These are phyloP conservation scores for Prosopocoilus inquinatus DNA, from an alignment of 2,888 invertebrate genomes.

Conservation along the genomic window DNA sequence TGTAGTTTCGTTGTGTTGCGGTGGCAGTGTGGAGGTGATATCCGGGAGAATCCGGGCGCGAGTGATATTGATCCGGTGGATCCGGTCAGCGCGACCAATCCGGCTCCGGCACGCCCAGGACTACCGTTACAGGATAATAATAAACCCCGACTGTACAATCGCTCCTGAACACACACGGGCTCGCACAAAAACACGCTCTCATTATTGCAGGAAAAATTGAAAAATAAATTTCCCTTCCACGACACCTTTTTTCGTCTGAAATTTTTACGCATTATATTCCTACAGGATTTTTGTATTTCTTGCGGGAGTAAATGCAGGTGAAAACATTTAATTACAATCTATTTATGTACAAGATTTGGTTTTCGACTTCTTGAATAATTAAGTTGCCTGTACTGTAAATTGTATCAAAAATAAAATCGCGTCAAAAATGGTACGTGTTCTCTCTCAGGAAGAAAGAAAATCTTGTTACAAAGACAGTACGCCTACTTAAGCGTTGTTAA, in stretches of 20 bases:
- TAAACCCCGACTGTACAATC: constrained; percentile 11
- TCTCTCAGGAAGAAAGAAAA: no score
- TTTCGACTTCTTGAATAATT: no score
- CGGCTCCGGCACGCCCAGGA: constrained; percentile 44
- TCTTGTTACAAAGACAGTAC: no score
- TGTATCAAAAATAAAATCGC: no score
- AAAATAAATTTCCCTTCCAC: constrained; percentile 1
- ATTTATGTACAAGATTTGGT: no score
- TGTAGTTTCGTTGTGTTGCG: constrained; percentile 23
- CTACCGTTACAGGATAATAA: constrained; percentile 15
- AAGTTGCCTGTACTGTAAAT: no score
- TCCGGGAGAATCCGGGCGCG: constrained; percentile 46
- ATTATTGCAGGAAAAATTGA: not conserved
- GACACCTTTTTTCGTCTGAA: constrained; percentile 6
- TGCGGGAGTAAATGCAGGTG: no score
- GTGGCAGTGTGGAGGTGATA: constrained; percentile 38
- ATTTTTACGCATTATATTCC: not conserved
- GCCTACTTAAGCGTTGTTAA: no score
- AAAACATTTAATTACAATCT: no score
- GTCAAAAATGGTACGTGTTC: no score
- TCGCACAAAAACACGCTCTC: no score
- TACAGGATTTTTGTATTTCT: no score
- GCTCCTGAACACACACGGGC: constrained; percentile 2
- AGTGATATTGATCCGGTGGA: constrained; percentile 50
- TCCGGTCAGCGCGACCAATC: constrained; percentile 47